phyloP scores from a whole-genome alignment of 2,113 vertebrate species.

The Oncorhynchus gorbuscha region DNA sequence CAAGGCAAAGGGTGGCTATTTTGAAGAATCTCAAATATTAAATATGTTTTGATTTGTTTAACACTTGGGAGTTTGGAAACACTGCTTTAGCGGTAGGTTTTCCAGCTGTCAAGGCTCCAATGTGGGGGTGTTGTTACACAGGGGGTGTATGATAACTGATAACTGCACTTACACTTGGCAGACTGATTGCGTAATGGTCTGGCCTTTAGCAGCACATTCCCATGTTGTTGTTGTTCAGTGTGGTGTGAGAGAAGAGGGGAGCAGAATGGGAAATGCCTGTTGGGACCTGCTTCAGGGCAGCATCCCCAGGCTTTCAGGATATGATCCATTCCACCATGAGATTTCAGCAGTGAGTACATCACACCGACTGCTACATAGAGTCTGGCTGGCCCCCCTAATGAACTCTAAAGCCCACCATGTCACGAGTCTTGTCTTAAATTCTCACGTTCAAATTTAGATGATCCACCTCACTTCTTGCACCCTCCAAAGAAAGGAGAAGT shows the following conservation, averaged over 20 bases:
- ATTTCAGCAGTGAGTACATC: conserved; percentile 25
- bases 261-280: background rate
- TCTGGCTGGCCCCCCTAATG: background rate
- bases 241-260: background rate
- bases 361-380: background rate
- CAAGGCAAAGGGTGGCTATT: too few species aligned
- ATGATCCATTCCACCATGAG: background rate
- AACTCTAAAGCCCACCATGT: conserved; percentile 43
- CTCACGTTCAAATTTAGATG: conserved; percentile 23
- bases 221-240: background rate
- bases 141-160: background rate
- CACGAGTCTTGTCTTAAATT: conserved; percentile 49
- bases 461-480: conserved; percentile 43
- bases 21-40: too few species aligned
- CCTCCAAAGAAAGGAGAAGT: conserved; percentile 37
- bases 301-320: background rate
- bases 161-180: background rate
- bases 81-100: too few species aligned
- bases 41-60: too few species aligned
- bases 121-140: too few species aligned
- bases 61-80: too few species aligned
- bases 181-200: background rate
- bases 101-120: too few species aligned
- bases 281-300: conserved; percentile 20
- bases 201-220: background rate